Base-by-base conservation (phyloP, 2,797 vertebrate genomes). In the Staurois parvus region DNA sequence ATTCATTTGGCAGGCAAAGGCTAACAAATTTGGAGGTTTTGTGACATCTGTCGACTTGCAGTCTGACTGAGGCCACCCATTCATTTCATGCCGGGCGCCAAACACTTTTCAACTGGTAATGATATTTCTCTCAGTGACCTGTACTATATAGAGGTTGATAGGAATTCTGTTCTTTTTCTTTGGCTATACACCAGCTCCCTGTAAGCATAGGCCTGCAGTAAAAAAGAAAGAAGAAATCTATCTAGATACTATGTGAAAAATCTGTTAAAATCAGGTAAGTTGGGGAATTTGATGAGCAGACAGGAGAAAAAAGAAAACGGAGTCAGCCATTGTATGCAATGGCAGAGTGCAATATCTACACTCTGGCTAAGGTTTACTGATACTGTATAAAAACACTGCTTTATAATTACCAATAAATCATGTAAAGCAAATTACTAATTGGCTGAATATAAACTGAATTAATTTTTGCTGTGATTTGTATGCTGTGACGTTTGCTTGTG, bases 41-140 rank as follows among this genome's bases (percentile, higher is more conserved):
- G 40, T 80, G 84, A 85, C 84, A 85, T 73, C 59, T 85, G 76
- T 79, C 37, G 72, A 45, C 70, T 80, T 85, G 77, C 30, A 59
- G 72, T 62, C 37, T 80, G 30, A 59, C 59, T 68, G 77, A 40
- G 72, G 84, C 84, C 84, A 75, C 70, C 77, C 29, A 85, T 85
- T 85, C 42, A 85, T 68, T 85, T 85, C 84, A 75, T 32, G 45
- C 62, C 52, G 40, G 30, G 84, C 70, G 68, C 66, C 74, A 42
- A 69, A 77, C 66, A 70, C 26, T 76, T 76, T 62, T 79, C 59
- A 32, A 67, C 30, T 85, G 70, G 70, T 80, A 85, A 80, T 85
- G 77, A 74, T 80, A 73, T 80, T 85, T 85, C 77, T 80, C 84
- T 72, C 68, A n/a, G 68, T 84, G 83, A 84, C 83, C 75, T 79